Evolutionary conservation across 2,113 vertebrate species (phyloP), one percentile per base, ranked within the genome.

Genomic region (Syrmaticus mikado): DNA sequence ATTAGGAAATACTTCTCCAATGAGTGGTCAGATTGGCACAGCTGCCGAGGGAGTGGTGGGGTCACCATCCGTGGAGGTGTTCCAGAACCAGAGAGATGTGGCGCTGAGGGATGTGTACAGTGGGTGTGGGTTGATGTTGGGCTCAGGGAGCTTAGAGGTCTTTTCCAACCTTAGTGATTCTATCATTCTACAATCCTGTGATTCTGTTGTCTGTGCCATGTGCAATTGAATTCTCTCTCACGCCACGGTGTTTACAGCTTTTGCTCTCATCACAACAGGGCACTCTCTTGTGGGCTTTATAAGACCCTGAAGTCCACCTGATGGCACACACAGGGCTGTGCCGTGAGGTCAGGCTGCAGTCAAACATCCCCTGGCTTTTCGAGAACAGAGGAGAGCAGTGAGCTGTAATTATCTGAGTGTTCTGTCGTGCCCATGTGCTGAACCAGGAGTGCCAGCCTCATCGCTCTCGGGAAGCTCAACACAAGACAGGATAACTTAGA

Each of bases 311-410:
- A 27, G 30, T 64, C 52, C 55, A 28, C 32, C 34, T 34, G 43
- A n/a, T 0, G 6, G 46, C 25, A 36, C 36, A 16, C 1, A 0
- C 1, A 3, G 82, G 34, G 41, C 58, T 1, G 0, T 36, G 38
- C 27, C 53, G 8, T 0, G 0, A 50, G 36, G 10, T 40, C 57
- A 72, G 30, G n/a, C 27, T 89, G 36, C 70, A 10, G 21, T 6
- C 64, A 30, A 24, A 43, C 50, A 82, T 61, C 25, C 25, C 8
- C 36, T 93, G 41, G 22, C 4, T 68, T 72, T 89, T 64, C 34
- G 15, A 57, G 17, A 46, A 46, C 86, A 82, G 36, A 52, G 48
- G 68, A 81, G 18, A 48, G 3, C 45, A n/a, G 6, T 5, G 64
- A 79, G 14, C 25, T 82, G 48, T 38, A 85, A 34, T 60, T 67